These are phyloP conservation scores for Drosophila nigrodunni DNA, from an alignment of 1,140 invertebrate species.

Conservation along the genomic window DNA sequence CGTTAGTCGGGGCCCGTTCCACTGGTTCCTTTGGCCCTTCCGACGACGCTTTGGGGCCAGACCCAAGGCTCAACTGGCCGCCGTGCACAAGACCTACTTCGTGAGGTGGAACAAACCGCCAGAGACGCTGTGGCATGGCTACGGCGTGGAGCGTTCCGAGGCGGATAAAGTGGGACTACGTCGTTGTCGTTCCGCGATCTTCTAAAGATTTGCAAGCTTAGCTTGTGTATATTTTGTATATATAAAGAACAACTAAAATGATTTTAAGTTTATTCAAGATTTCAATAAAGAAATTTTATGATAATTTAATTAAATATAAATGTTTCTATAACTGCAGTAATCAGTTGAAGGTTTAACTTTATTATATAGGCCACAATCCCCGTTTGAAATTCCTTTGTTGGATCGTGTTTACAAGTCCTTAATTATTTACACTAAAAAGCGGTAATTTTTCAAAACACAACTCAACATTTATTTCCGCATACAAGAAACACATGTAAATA, in stretches of 20 bases:
- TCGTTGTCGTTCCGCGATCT: constrained; percentile 72
- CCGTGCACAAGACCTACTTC: constrained; percentile 79
- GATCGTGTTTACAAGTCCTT: not conserved
- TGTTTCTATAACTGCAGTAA: too few species aligned
- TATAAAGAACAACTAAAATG: not conserved
- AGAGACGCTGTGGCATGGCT: constrained; percentile 67
- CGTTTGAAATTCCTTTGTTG: too few species aligned
- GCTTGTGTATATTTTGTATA: constrained; percentile 48
- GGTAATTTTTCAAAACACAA: constrained; percentile 19
- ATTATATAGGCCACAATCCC: too few species aligned
- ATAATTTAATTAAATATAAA: too few species aligned
- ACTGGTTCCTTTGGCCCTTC: constrained; percentile 75
- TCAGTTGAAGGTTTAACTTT: too few species aligned
- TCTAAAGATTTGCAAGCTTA: constrained; percentile 38
- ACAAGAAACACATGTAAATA: constrained; percentile 20
- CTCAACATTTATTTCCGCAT: constrained; percentile 64
- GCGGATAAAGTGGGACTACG: constrained; percentile 40
- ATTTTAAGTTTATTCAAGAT: not conserved
- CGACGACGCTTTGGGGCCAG: constrained; percentile 40
- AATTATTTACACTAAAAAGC: constrained; percentile 3
- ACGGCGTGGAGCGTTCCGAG: constrained; percentile 52
- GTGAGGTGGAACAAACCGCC: constrained; percentile 76
- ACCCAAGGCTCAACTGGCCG: constrained; percentile 43
- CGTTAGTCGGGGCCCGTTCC: constrained; percentile 42
- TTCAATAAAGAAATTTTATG: not conserved